phyloP scores from a whole-genome alignment of 2,113 vertebrate species.

The Pseudonaja textilis region DNA sequence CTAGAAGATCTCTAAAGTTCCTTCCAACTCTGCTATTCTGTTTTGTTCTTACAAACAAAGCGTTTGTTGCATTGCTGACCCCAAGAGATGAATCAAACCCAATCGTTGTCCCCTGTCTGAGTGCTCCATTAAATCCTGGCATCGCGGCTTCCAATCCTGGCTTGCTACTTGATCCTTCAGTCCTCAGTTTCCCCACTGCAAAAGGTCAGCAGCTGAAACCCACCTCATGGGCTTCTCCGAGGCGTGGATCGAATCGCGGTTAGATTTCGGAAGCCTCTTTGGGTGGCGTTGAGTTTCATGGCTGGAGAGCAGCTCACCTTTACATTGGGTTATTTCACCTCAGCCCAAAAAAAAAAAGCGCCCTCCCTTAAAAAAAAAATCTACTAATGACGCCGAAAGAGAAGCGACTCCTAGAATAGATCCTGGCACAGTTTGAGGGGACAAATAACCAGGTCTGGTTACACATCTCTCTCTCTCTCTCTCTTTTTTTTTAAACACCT shows the following conservation, averaged over 20 bases:
- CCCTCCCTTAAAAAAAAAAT: not conserved
- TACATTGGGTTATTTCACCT: not conserved
- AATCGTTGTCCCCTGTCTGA: not conserved
- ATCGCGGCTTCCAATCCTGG: not conserved
- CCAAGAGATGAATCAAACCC: not conserved
- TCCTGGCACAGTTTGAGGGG: not conserved
- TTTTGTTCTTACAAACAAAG: not conserved
- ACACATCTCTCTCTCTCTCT: not conserved
- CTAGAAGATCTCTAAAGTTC: too few relatives aligned
- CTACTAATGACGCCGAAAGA: not conserved
- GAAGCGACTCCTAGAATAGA: slow-evolving; percentile 3
- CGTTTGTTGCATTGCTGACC: not conserved
- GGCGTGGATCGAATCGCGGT: not conserved
- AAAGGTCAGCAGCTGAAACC: not conserved
- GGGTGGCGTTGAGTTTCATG: too few relatives aligned
- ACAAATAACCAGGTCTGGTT: slow-evolving; percentile 47
- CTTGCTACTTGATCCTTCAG: not conserved
- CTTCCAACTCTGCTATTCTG: too few relatives aligned
- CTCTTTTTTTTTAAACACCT: slow-evolving; percentile 29
- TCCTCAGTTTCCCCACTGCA: not conserved
- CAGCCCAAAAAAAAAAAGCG: not conserved
- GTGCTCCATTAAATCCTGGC: not conserved
- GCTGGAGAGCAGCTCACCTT: not conserved
- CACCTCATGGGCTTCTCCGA: not conserved
- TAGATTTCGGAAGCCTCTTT: not conserved